Base-by-base conservation (phyloP, 2,888 invertebrate species). In the Lordiphosa fenestrarum region DNA sequence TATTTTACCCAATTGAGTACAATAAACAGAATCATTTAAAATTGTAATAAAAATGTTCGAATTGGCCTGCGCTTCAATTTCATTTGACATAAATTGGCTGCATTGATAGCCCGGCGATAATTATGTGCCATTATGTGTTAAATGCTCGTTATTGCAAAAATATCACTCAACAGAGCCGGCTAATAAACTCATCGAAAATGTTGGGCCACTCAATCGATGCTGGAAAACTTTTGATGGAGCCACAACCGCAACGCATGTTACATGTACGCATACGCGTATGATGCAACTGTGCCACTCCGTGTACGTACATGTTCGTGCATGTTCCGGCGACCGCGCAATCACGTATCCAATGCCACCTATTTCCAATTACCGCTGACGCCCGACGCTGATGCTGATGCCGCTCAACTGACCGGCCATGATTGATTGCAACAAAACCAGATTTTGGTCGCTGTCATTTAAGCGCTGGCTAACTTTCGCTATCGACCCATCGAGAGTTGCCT, bases 391-490 rank as follows among this genome's bases (percentile, higher is more conserved):
- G 25, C 25, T 30, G 30, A 30, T 30, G 30, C 30, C 30, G 59
- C 48, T 50, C 36, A 49, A 39, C 52, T 25, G 50, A 23, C 49
- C 38, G 53, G 64, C 60, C 77, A 77, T 78, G 78, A 78, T 78
- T 78, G 78, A 78, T 78, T 78, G 78, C 84, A 84, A 71, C 78
- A 81, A 81, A 78, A 78, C 78, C 78, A 78, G 78, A 84, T 84
- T 78, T 78, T 81, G 78, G 78, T 84, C 53, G 62, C 72, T 81
- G 84, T 81, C 78, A 78, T 77, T 78, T 84, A 81, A 77, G 73
- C 62, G 47, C 44, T 53, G 40, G 72, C 80, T 78, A 78, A 71
- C 76, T 74, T 68, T 75, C 54, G 75, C 58, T 54, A 38, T 44
- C 49, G 54, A 46, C 60, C 51, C 50, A 60, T 37, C 12, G 25